phyloP scores from a whole-genome alignment of 2,113 vertebrate species.

The Panurus biarmicus region DNA sequence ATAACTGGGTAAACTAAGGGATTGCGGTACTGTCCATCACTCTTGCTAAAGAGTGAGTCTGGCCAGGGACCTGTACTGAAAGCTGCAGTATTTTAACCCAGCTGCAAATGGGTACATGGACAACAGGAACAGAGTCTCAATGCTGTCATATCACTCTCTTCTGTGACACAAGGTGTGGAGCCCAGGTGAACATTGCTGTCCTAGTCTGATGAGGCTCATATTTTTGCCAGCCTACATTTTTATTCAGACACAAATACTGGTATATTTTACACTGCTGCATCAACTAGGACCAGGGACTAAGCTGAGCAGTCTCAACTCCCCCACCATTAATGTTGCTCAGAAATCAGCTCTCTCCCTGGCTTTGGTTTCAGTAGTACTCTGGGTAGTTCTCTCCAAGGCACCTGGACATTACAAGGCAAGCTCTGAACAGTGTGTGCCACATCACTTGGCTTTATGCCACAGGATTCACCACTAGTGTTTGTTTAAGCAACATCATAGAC shows the following conservation, averaged over 20 bases:
- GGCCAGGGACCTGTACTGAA: background rate
- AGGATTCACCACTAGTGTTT: background rate
- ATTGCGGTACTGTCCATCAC: background rate
- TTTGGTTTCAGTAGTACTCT: background rate
- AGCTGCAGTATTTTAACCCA: background rate
- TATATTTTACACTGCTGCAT: background rate
- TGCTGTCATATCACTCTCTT: rapidly evolving
- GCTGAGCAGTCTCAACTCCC: background rate
- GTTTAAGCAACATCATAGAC: background rate
- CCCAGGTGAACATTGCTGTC: rapidly evolving
- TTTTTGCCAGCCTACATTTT: background rate
- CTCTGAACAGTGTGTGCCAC: background rate
- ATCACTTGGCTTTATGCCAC: background rate
- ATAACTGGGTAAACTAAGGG: background rate
- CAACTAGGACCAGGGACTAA: background rate
- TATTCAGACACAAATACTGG: background rate
- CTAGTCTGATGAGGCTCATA: background rate
- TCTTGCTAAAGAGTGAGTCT: background rate
- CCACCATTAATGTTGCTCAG: background rate
- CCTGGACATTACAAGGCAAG: background rate
- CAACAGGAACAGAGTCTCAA: background rate
- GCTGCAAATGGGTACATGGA: rapidly evolving
- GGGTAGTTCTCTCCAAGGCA: background rate
- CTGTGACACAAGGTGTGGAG: background rate
- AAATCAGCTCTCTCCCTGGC: background rate